These are phyloP conservation scores for Drosophila pegasa DNA, from an alignment of 2,888 invertebrate species.

Conservation along the genomic window DNA sequence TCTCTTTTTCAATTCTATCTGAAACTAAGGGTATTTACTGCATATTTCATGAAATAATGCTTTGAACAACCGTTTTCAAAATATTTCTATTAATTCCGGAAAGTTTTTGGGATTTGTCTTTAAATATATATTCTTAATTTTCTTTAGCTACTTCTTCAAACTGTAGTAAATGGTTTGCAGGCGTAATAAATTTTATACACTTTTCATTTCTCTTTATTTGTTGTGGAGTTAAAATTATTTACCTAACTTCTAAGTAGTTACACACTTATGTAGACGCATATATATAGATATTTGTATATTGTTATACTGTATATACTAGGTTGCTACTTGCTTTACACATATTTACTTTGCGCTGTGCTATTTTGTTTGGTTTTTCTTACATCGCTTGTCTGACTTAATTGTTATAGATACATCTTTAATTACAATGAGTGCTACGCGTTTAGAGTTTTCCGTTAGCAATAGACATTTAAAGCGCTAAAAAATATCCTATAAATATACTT, in stretches of 20 bases:
- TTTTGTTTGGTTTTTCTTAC: slow-evolving; percentile 28
- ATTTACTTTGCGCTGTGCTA: slow-evolving; percentile 69
- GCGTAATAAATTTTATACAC: slow-evolving; percentile 42
- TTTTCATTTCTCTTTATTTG: slow-evolving; percentile 18
- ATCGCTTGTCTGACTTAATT: slow-evolving; percentile 20
- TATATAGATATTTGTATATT: slow-evolving; percentile 38
- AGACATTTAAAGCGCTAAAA: slow-evolving; percentile 82
- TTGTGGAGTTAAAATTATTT: slow-evolving; percentile 59
- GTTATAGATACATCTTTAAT: slow-evolving; percentile 54
- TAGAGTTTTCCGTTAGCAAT: slow-evolving; percentile 59
- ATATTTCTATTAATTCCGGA: slow-evolving; percentile 50
- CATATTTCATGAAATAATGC: slow-evolving; percentile 49
- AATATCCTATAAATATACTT: slow-evolving; percentile 51
- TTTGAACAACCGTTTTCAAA: slow-evolving; percentile 65
- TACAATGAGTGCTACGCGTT: slow-evolving; percentile 66
- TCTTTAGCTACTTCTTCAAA: slow-evolving; percentile 51
- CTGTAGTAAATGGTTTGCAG: slow-evolving; percentile 73
- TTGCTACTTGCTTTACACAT: slow-evolving; percentile 75
- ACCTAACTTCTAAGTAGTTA: slow-evolving; percentile 54
- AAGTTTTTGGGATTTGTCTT: slow-evolving; percentile 20
- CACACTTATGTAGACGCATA: slow-evolving; percentile 61
- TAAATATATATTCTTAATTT: slow-evolving; percentile 12
- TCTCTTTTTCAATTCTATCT: slow-evolving; percentile 32
- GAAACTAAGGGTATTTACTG: slow-evolving; percentile 48
- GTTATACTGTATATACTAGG: slow-evolving; percentile 37